Evolutionary conservation across 2,113 vertebrate genomes (phyloP).

Genomic region (Silurus meridionalis): DNA sequence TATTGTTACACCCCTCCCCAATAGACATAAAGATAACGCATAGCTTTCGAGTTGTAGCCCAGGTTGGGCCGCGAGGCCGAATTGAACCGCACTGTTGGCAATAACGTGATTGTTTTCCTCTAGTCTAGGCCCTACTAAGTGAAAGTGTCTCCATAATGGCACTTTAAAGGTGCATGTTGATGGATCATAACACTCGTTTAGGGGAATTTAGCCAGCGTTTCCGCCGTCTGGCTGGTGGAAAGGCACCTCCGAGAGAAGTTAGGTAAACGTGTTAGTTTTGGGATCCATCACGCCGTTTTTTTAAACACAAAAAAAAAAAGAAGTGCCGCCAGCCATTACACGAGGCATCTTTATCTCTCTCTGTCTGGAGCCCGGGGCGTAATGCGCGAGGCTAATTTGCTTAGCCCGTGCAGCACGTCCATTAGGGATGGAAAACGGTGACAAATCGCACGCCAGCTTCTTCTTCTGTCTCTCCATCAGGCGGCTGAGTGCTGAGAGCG

Average conservation of each 20-base stretch:
- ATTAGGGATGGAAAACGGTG: constrained; percentile 73
- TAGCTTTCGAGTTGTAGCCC: neutral
- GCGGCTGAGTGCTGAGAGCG: constrained; percentile 17
- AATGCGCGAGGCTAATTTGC: constrained; percentile 76
- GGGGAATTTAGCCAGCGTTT: constrained; percentile 52
- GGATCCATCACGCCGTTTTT: constrained; percentile 46
- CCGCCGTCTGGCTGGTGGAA: constrained; percentile 58
- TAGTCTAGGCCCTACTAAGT: constrained; percentile 43
- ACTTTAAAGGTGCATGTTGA: constrained; percentile 69
- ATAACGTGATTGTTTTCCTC: constrained; percentile 41
- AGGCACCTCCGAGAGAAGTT: constrained; percentile 32
- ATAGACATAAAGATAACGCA: neutral
- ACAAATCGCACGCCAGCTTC: constrained; percentile 66
- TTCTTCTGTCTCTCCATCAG: constrained; percentile 39
- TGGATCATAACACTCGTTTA: constrained; percentile 67
- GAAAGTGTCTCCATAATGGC: constrained; percentile 56
- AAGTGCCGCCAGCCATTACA: constrained; percentile 56
- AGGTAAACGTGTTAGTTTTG: constrained; percentile 43
- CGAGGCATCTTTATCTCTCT: constrained; percentile 54
- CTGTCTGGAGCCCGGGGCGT: constrained; percentile 59
- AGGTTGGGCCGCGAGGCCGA: neutral
- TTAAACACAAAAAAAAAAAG: neutral
- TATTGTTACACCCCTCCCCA: too few species aligned
- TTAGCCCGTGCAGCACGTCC: constrained; percentile 75
- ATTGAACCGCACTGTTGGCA: constrained; percentile 8